These are phyloP conservation scores for Apodemia mormo DNA, from an alignment of 2,888 invertebrate species.

Conservation along the genomic window DNA sequence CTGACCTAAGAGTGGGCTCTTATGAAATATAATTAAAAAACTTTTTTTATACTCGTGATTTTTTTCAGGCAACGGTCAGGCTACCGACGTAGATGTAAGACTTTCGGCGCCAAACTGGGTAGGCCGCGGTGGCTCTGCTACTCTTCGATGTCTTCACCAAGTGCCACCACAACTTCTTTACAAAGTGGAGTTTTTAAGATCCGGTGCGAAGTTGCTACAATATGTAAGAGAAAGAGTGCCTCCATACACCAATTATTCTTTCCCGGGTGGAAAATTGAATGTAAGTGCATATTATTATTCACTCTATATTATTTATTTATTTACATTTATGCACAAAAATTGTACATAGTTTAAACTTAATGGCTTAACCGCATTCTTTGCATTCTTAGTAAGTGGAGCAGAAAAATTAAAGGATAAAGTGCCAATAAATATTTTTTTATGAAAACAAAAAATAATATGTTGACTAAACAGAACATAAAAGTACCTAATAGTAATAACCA, in stretches of 20 bases:
- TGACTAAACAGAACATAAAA: too few relatives aligned
- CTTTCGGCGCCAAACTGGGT: constrained; percentile 88
- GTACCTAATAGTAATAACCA: too few relatives aligned
- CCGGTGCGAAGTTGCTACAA: constrained; percentile 86
- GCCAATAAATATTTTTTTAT: too few relatives aligned
- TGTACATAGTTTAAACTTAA: too few relatives aligned
- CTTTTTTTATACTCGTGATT: background rate
- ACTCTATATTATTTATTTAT: too few relatives aligned
- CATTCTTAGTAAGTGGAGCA: too few relatives aligned
- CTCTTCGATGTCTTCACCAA: constrained; percentile 88
- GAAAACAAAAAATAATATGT: too few relatives aligned
- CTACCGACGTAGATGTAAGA: constrained; percentile 83
- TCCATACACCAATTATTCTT: constrained; percentile 85
- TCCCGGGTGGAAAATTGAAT: constrained; percentile 86
- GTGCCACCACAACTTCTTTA: constrained; percentile 88
- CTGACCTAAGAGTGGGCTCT: too few relatives aligned
- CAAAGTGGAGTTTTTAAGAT: constrained; percentile 84
- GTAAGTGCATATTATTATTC: constrained; percentile 73
- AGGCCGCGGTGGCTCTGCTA: constrained; percentile 86
- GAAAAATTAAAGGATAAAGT: too few relatives aligned
- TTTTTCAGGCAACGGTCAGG: constrained; percentile 61
- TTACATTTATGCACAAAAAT: too few relatives aligned
- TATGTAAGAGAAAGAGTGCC: constrained; percentile 89
- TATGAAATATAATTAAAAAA: background rate
- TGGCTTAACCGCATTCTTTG: too few relatives aligned